These are phyloP conservation scores for Pyxicephalus adspersus DNA, from an alignment of 2,113 vertebrate species.

Conservation along the genomic window DNA sequence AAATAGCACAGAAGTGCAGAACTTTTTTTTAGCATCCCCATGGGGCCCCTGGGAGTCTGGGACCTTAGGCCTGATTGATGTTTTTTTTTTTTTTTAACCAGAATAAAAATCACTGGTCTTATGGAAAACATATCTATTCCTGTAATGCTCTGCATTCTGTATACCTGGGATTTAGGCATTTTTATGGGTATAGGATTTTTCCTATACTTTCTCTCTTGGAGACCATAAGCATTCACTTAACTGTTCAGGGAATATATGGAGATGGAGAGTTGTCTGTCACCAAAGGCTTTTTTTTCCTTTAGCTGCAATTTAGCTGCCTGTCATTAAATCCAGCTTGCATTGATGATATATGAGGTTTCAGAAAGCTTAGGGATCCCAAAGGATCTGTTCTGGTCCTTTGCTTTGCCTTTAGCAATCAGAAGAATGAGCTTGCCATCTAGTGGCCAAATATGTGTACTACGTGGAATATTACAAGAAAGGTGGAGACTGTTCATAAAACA, in stretches of 20 bases:
- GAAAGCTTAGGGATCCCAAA: neutral
- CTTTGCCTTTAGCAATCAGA: neutral
- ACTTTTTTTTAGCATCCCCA: too few species aligned
- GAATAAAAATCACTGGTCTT: too few species aligned
- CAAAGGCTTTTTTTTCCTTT: conserved; percentile 2
- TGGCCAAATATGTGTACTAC: conserved; percentile 20
- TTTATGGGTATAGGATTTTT: neutral
- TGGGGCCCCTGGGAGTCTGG: too few species aligned
- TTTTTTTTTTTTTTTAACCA: too few species aligned
- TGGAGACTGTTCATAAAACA: too few species aligned
- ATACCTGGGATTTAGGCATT: too few species aligned
- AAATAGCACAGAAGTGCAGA: too few species aligned
- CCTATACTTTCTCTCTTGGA: neutral
- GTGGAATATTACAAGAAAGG: neutral
- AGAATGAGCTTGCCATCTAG: conserved; percentile 40
- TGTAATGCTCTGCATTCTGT: too few species aligned
- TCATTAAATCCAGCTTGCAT: conserved; percentile 31
- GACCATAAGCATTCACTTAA: neutral
- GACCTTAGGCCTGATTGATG: too few species aligned
- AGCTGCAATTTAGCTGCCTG: conserved; percentile 9
- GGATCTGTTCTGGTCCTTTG: neutral
- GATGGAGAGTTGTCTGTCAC: conserved; percentile 17
- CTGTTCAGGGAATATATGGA: neutral
- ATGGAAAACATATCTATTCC: too few species aligned
- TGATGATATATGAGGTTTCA: conserved; percentile 12